Conservation (phyloP, 2,888 invertebrate genomes). For the Hoplodrina ambigua region DNA sequence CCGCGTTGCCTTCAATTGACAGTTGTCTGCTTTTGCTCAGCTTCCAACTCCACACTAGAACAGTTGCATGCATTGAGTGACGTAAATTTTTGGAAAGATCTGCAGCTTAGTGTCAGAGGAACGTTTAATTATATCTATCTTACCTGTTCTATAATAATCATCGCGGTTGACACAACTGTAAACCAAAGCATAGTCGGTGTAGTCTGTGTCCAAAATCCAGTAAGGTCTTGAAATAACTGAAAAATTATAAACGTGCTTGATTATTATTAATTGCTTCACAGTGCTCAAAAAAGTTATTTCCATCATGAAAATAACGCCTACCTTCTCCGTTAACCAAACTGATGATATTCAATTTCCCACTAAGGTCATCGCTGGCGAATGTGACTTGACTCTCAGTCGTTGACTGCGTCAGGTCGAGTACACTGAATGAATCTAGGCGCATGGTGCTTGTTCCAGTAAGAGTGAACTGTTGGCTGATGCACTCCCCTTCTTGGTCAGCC, state of each 20-base stretch:
- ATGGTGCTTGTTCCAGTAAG: constrained; percentile 57
- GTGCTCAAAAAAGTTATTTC: constrained; percentile 31
- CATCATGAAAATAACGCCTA: constrained; percentile 29
- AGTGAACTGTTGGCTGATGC: constrained; percentile 73
- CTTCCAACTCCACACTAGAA: constrained; percentile 76
- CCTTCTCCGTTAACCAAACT: constrained; percentile 45
- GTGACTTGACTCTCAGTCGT: constrained; percentile 63
- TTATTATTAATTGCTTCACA: background rate
- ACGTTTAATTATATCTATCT: constrained; percentile 37
- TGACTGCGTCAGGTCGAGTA: constrained; percentile 66
- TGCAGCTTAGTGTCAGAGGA: too few relatives aligned
- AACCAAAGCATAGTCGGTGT: constrained; percentile 90
- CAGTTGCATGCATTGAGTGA: background rate
- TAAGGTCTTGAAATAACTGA: constrained; percentile 72
- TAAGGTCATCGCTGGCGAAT: constrained; percentile 61
- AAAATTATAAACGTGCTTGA: constrained; percentile 34
- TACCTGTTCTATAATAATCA: constrained; percentile 69
- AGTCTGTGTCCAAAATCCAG: constrained; percentile 89
- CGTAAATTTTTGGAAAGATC: background rate
- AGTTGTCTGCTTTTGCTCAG: constrained; percentile 74
- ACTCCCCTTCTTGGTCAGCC: constrained; percentile 72
- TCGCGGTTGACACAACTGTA: constrained; percentile 90
- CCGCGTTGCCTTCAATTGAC: constrained; percentile 56
- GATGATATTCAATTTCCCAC: constrained; percentile 72
- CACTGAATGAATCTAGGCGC: constrained; percentile 68